Percentiles rank a stretch among this genome's conserved stretches.
phyloP scores from a whole-genome alignment of 1,140 invertebrate genomes.

The Philotrypesis tridentata region DNA sequence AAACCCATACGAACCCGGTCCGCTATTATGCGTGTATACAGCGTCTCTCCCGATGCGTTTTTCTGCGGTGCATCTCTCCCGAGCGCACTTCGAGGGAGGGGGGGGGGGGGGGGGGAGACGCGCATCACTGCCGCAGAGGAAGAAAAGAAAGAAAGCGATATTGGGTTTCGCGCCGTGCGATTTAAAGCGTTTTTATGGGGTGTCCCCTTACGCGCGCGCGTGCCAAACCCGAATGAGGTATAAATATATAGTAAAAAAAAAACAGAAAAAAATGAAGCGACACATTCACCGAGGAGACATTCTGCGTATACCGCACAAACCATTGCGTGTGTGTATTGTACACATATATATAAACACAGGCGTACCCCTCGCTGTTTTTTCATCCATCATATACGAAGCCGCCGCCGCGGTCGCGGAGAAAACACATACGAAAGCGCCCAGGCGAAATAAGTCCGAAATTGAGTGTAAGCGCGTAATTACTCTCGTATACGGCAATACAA shows the following conservation, averaged over 20 bases:
- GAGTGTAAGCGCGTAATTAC: constrained; percentile 26
- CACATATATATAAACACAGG: background rate
- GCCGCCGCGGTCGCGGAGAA: background rate
- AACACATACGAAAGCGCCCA: background rate
- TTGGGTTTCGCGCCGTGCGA: constrained; percentile 68
- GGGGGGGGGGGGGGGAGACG: background rate
- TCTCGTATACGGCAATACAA: background rate
- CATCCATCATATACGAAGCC: constrained; percentile 16
- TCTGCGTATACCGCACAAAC: background rate
- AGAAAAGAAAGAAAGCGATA: constrained; percentile 56
- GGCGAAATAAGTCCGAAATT: constrained; percentile 4
- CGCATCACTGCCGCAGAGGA: background rate
- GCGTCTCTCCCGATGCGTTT: background rate
- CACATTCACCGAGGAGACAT: background rate
- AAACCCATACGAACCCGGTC: no score
- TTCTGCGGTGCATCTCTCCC: constrained; percentile 12
- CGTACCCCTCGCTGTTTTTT: constrained; percentile 15
- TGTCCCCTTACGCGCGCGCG: constrained; percentile 72
- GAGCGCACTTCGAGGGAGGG: no score
- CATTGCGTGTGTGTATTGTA: no score
- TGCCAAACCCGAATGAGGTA: constrained; percentile 68
- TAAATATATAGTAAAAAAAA: background rate
- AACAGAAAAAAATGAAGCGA: background rate
- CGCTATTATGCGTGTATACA: background rate
- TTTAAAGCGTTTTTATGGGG: constrained; percentile 70